Conservation (phyloP, 2,888 invertebrate genomes). For the Osedax fenrisi region DNA sequence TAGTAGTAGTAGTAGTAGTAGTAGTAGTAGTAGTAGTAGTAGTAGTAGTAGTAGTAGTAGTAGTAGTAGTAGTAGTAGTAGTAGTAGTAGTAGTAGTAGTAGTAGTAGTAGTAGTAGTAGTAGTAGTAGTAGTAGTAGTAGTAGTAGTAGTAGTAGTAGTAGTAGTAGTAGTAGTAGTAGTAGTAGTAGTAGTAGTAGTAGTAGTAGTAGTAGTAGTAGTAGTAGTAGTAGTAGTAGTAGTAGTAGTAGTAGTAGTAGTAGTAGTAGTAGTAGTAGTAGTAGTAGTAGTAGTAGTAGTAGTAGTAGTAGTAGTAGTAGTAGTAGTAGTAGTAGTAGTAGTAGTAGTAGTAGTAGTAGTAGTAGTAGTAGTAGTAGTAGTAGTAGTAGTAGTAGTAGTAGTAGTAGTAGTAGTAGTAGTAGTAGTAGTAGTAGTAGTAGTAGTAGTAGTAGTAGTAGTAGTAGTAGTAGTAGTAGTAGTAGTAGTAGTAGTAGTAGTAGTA, state of each 20-base stretch:
- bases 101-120: conserved; percentile 28
- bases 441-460: conserved; percentile 28
- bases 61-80: conserved; percentile 21
- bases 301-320: conserved; percentile 28
- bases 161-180: conserved; percentile 27
- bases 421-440: conserved; percentile 16
- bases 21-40: conserved; percentile 26
- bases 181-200: conserved; percentile 16
- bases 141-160: conserved; percentile 27
- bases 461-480: conserved; percentile 12
- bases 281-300: conserved; percentile 22
- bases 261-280: conserved; percentile 23
- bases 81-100: conserved; percentile 28
- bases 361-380: conserved; percentile 17
- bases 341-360: conserved; percentile 28
- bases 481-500: conserved; percentile 28
- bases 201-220: conserved; percentile 28
- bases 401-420: conserved; percentile 27
- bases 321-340: conserved; percentile 12
- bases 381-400: conserved; percentile 27
- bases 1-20: conserved; percentile 24
- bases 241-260: conserved; percentile 28
- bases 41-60: conserved; percentile 27
- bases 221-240: conserved; percentile 12
- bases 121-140: conserved; percentile 17